Evolutionary conservation across 1,140 invertebrate genomes (phyloP).

Genomic region (Tetragonula clypearis): DNA sequence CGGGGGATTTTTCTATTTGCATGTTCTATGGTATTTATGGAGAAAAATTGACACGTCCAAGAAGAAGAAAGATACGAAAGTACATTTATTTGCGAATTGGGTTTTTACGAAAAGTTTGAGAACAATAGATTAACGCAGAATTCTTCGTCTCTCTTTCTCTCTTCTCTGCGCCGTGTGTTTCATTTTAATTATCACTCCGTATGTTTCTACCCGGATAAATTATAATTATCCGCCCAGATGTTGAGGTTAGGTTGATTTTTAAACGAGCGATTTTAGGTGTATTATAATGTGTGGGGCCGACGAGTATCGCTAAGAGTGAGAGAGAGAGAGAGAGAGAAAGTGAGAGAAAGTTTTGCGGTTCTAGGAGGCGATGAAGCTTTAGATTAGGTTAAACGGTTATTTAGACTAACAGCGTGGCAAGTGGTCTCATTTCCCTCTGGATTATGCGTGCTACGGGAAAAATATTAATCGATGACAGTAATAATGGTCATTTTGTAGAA

Average conservation of each 20-base stretch:
- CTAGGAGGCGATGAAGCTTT: neutral
- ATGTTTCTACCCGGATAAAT: neutral
- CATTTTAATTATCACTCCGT: too few species aligned
- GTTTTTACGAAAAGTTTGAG: too few species aligned
- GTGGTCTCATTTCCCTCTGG: neutral
- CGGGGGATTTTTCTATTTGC: too few species aligned
- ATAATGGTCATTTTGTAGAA: neutral
- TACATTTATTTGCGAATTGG: too few species aligned
- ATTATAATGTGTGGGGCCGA: neutral
- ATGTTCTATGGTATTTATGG: too few species aligned
- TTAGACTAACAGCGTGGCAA: neutral
- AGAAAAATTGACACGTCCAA: too few species aligned
- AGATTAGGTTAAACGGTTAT: neutral
- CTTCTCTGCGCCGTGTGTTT: too few species aligned
- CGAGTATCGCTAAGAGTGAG: neutral
- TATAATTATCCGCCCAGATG: neutral
- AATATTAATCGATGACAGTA: neutral
- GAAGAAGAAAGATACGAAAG: too few species aligned
- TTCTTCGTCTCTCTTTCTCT: too few species aligned
- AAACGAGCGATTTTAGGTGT: neutral
- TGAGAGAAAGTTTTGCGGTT: neutral
- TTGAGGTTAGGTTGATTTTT: neutral
- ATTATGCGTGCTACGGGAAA: neutral
- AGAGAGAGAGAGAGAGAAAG: too few species aligned
- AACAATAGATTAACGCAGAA: too few species aligned